These are phyloP conservation scores for Aleiodes leptofemur DNA, from an alignment of 2,888 invertebrate species.

Conservation along the genomic window DNA sequence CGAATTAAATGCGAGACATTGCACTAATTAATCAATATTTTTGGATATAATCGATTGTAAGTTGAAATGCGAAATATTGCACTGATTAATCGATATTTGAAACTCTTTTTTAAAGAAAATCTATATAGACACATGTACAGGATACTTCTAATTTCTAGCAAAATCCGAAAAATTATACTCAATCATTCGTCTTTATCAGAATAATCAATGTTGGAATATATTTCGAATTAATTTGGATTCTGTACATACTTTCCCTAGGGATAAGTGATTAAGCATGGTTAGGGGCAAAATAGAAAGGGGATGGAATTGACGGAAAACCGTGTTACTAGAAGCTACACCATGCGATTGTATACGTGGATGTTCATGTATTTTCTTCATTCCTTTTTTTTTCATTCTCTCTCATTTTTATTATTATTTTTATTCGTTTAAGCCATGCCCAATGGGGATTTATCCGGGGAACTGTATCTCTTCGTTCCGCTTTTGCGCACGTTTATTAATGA, in stretches of 20 bases:
- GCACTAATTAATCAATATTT: too few species aligned
- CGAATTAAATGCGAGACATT: too few species aligned
- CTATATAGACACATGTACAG: too few species aligned
- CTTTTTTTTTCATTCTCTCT: not conserved
- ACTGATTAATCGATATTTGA: too few species aligned
- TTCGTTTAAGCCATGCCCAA: constrained; percentile 14
- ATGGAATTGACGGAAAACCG: constrained; percentile 34
- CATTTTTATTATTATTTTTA: constrained; percentile 30
- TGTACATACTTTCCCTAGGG: constrained; percentile 4
- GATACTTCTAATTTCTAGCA: too few species aligned
- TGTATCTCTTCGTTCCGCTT: constrained; percentile 41
- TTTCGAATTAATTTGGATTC: constrained; percentile 37
- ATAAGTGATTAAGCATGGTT: constrained; percentile 41
- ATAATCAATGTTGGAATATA: not conserved
- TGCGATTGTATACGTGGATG: not conserved
- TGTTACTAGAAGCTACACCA: constrained; percentile 1
- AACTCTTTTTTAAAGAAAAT: too few species aligned
- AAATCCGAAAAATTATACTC: not conserved
- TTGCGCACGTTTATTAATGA: constrained; percentile 49
- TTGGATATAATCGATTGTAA: too few species aligned
- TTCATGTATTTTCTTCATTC: constrained; percentile 16
- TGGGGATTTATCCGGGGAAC: constrained; percentile 21
- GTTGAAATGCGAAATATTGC: too few species aligned
- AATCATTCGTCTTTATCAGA: constrained; percentile 10
- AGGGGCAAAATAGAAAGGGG: not conserved